Conservation (phyloP, 2,888 invertebrate genomes). For the Pseudanteris insignis region DNA sequence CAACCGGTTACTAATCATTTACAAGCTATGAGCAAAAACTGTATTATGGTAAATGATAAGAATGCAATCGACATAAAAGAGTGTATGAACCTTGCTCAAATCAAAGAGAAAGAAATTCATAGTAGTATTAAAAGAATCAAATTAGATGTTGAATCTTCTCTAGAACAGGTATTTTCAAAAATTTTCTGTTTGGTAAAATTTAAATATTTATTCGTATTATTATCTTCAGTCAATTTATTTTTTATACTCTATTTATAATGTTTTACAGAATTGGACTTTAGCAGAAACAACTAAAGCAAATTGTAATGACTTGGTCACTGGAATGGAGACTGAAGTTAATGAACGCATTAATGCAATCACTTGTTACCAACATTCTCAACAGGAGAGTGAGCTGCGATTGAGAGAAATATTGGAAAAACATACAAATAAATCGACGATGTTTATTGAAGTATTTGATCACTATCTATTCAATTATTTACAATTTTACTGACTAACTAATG, state of each 20-base stretch:
- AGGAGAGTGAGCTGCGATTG: constrained; percentile 46
- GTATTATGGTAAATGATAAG: constrained; percentile 42
- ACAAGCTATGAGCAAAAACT: constrained; percentile 37
- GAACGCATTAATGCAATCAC: constrained; percentile 45
- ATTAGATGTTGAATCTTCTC: constrained; percentile 44
- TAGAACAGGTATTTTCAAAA: constrained; percentile 57
- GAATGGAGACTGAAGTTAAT: constrained; percentile 52
- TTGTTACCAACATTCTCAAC: constrained; percentile 48
- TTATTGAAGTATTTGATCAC: constrained; percentile 55
- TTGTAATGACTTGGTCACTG: constrained; percentile 48
- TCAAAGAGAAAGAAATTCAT: constrained; percentile 49
- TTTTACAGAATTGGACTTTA: constrained; percentile 50
- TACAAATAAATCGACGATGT: constrained; percentile 43
- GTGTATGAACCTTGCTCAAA: constrained; percentile 39
- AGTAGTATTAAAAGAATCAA: constrained; percentile 47
- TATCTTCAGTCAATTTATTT: constrained; percentile 8
- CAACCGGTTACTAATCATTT: constrained; percentile 44
- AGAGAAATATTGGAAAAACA: constrained; percentile 49
- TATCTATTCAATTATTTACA: no score
- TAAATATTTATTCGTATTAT: no score
- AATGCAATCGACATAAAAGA: constrained; percentile 33
- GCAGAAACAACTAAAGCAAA: constrained; percentile 44
- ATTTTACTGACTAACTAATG: no score
- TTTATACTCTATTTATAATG: no score
- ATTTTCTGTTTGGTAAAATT: no score